phyloP scores from a whole-genome alignment of 2,888 invertebrate species.

The Troides helena region DNA sequence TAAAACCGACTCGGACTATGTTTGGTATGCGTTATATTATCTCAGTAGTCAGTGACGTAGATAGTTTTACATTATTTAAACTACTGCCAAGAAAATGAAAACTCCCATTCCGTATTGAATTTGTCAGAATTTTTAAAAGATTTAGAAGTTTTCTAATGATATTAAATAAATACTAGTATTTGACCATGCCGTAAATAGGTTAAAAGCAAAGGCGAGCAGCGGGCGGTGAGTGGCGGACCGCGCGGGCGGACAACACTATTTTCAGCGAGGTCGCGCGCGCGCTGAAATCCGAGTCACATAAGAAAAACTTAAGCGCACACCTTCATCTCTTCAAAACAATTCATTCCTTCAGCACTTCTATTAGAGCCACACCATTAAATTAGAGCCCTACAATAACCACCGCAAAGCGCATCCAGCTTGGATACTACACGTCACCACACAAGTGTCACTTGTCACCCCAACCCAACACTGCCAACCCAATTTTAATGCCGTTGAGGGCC shows the following conservation, averaged over 20 bases:
- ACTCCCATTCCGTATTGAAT: slow-evolving; percentile 60
- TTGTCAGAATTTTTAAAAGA: slow-evolving; percentile 71
- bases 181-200: slow-evolving; percentile 77
- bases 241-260: slow-evolving; percentile 64
- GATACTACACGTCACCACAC: slow-evolving; percentile 45
- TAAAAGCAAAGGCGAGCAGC: slow-evolving; percentile 40
- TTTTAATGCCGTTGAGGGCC: slow-evolving; percentile 35
- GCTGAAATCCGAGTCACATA: slow-evolving; percentile 74
- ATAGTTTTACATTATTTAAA: not conserved
- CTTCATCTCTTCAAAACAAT: slow-evolving; percentile 17
- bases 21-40: slow-evolving; percentile 30
- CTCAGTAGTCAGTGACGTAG: slow-evolving; percentile 8
- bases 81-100: slow-evolving; percentile 26
- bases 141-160: slow-evolving; percentile 73
- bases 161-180: slow-evolving; percentile 76
- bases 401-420: slow-evolving; percentile 56
- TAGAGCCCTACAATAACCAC: slow-evolving; percentile 32
- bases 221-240: slow-evolving; percentile 38
- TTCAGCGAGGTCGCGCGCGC: slow-evolving; percentile 74
- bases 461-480: slow-evolving; percentile 47
- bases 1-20: slow-evolving; percentile 27
- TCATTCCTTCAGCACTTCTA: slow-evolving; percentile 7
- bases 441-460: slow-evolving; percentile 37
- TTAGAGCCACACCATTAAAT: slow-evolving; percentile 33
- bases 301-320: slow-evolving; percentile 39